A percentile compares a stretch with the other conserved stretches of the same genome.
These are phyloP conservation scores for Chesias legatella DNA, from an alignment of 2,888 invertebrate species.

Conservation along the genomic window DNA sequence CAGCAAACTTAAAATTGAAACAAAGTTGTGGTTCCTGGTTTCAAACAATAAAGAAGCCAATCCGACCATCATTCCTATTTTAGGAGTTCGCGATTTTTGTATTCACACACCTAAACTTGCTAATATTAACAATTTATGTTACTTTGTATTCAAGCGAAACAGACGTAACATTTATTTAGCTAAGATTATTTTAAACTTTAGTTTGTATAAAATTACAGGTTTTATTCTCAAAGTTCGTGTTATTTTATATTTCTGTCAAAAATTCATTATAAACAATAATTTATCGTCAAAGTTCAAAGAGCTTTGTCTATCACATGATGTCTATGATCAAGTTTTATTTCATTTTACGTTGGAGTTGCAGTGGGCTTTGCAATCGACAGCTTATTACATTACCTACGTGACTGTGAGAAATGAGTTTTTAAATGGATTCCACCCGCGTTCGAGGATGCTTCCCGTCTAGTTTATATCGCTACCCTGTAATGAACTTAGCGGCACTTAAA, in stretches of 20 bases:
- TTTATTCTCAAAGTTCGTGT: no score
- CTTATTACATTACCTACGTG: slow-evolving; percentile 56
- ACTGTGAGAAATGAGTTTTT: slow-evolving; percentile 63
- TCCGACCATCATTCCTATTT: no score
- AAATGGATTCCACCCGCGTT: slow-evolving; percentile 60
- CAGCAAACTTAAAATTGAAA: slow-evolving; percentile 36
- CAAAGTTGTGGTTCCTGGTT: slow-evolving; percentile 32
- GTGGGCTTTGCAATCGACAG: slow-evolving; percentile 44
- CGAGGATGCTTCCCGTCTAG: slow-evolving; percentile 13
- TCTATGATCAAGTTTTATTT: slow-evolving; percentile 9
- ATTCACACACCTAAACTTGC: no score
- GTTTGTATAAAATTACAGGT: no score
- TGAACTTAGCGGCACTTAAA: slow-evolving; percentile 9
- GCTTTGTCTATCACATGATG: not conserved
- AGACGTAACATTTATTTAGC: no score
- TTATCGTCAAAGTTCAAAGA: not conserved
- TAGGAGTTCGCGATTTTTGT: no score
- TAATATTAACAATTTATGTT: no score
- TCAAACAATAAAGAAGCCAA: slow-evolving; percentile 34
- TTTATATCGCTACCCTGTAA: slow-evolving; percentile 16
- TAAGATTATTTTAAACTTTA: no score
- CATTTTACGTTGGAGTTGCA: slow-evolving; percentile 20
- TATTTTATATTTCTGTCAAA: no score
- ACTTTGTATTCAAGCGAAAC: no score
- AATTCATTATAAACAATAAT: no score